Evolutionary conservation across 2,888 invertebrate genomes (phyloP), one percentile per base, ranked within the genome.

Genomic region (Schrankia costaestrigalis): DNA sequence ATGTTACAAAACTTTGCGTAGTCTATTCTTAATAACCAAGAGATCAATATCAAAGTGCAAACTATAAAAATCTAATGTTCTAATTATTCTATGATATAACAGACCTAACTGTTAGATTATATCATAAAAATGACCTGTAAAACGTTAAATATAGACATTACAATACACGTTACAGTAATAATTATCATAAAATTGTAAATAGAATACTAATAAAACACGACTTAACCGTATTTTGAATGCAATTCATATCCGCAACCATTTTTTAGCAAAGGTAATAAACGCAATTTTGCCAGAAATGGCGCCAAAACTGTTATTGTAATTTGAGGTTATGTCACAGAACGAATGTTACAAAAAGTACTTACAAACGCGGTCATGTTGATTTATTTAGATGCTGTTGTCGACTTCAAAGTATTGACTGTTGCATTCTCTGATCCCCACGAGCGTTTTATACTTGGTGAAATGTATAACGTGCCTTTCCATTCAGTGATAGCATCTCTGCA

Each of bases 351-450:
- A 34, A 54, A 52, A n/a, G 46, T 52, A 87, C 87, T 87, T 82
- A 87, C 87, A 69, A 84, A 74, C 46, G 83, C 84, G 78, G 84
- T 85, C 87, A 87, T 87, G 85, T 85, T 82, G 87, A 52, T 63
- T 42, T 55, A 71, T 67, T 77, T 78, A 64, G 77, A 53, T 77
- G 71, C 54, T 61, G 49, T 68, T 68, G 76, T 64, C 69, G 78
- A 69, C 71, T 73, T 67, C 76, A 63, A 56, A 58, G 64, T 70
- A 65, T 65, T 76, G 78, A 87, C 83, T 86, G 86, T 77, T 81
- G 78, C 67, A 49, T 64, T 57, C 39, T 47, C 34, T 52, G 69
- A 62, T 68, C 77, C 72, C 71, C 70, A 65, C 77, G 35, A 78
- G 37, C 64, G 46, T 86, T 87, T 82, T 87, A 87, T 87, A 87